Evolutionary conservation across 2,797 vertebrate genomes (phyloP), one percentile per base, ranked within the genome.

Genomic region (Crypturellus tataupa): DNA sequence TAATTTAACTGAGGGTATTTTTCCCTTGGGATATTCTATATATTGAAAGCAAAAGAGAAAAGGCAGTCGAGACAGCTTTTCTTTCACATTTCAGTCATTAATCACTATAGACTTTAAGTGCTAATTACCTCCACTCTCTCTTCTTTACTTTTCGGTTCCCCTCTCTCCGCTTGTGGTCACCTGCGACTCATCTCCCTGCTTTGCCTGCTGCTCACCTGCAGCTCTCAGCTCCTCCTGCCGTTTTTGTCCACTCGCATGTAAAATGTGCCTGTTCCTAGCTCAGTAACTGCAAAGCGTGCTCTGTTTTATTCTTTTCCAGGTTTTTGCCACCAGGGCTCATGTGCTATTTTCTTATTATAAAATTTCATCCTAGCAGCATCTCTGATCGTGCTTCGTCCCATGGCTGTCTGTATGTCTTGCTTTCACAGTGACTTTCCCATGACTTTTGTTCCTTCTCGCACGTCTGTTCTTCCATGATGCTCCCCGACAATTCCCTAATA

Each of bases 141-240:
- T 53, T 40, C 88, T 87, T 77, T 76, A 67, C 69, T 89, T 93
- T 94, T 85, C 82, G 83, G 18, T 69, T 92, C 85, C 91, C 82
- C 87, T 89, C 81, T 69, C 80, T 75, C 76, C 76, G 35, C 91
- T 86, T 70, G 63, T 15, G 7, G 91, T 95, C 93, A 84, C 93
- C 89, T 86, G 88, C 81, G 80, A 89, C 89, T 95, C 89, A n/a
- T 93, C 89, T 89, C 84, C 70, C 44, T 90, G 33, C 40, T 80
- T 72, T 89, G 69, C 76, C 76, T 42, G 80, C 67, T 87, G 44
- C 4, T 35, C 51, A 86, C 91, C 93, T 96, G 91, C 92, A 84
- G 80, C 92, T 95, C 89, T 89, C 82, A 39, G 42, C 87, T 96
- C n/a, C 63, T 89, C 80, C 92, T 92, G 85, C 92, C 81, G 87